phyloP scores from a whole-genome alignment of 2,888 invertebrate species.

The Drosophila prostipennis region DNA sequence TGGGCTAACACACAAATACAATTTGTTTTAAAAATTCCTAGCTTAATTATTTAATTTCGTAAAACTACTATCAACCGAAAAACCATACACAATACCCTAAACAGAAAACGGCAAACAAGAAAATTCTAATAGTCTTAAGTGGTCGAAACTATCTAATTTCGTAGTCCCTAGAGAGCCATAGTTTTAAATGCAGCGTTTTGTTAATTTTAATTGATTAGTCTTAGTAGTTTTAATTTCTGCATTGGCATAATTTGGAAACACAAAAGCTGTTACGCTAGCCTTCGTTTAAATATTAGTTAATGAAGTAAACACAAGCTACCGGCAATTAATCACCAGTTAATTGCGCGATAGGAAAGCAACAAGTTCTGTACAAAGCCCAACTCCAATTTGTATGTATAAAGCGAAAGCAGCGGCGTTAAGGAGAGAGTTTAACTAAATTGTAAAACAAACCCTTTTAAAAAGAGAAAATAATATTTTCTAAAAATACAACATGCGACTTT shows the following conservation, averaged over 20 bases:
- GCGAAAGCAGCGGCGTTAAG: slow-evolving; percentile 39
- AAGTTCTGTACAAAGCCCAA: slow-evolving; percentile 75
- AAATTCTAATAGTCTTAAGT: slow-evolving; percentile 46
- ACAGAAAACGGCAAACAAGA: slow-evolving; percentile 23
- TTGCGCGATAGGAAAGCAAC: slow-evolving; percentile 49
- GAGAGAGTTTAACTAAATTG: slow-evolving; percentile 48
- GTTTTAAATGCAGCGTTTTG: slow-evolving; percentile 63
- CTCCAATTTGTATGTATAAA: slow-evolving; percentile 76
- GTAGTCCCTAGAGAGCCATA: slow-evolving; percentile 64
- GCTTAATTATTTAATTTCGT: slow-evolving; percentile 67
- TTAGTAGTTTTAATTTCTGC: slow-evolving; percentile 67
- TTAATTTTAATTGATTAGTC: slow-evolving; percentile 70
- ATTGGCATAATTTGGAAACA: slow-evolving; percentile 56
- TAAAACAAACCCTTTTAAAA: slow-evolving; percentile 36
- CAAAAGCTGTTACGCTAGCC: slow-evolving; percentile 40
- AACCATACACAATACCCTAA: slow-evolving; percentile 15
- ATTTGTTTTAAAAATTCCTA: slow-evolving; percentile 67
- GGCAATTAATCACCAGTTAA: slow-evolving; percentile 47
- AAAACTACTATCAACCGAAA: slow-evolving; percentile 26
- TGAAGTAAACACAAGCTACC: slow-evolving; percentile 70
- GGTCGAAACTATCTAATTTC: slow-evolving; percentile 42
- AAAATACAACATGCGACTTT: slow-evolving; percentile 63
- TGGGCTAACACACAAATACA: slow-evolving; percentile 60
- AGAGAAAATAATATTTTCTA: slow-evolving; percentile 72
- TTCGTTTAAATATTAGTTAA: slow-evolving; percentile 62